These are phyloP conservation scores for Turritopsis rubra DNA, from an alignment of 30 jellyfish, hydroid and myxozoan species.

Conservation along the genomic window DNA sequence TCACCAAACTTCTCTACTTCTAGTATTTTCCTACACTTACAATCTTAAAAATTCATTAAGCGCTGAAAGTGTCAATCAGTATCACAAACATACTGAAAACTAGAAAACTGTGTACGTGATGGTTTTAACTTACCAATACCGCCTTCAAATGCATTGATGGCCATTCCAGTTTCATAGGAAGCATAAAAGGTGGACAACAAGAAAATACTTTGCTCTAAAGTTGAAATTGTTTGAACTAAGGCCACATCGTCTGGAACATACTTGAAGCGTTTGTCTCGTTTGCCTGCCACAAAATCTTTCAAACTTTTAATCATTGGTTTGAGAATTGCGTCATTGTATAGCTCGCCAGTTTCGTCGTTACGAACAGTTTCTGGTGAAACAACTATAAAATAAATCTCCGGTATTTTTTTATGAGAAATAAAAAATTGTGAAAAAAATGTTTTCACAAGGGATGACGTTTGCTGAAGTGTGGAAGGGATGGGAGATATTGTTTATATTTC, in stretches of 20 bases:
- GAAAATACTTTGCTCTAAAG: slow-evolving; percentile 42
- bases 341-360: slow-evolving; percentile 2
- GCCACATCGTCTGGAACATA: slow-evolving; percentile 33
- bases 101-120: background rate
- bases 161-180: slow-evolving; percentile 18
- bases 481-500: too few species aligned
- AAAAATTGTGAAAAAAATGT: too few species aligned
- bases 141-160: background rate
- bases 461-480: too few species aligned
- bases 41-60: too few species aligned
- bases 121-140: slow-evolving; percentile 11
- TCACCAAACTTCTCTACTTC: too few species aligned
- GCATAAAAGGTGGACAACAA: slow-evolving; percentile 56
- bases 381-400: too few species aligned
- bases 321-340: background rate
- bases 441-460: too few species aligned
- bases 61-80: background rate
- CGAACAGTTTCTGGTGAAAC: slow-evolving; percentile 14
- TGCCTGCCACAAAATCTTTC: slow-evolving; percentile 22
- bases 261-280: background rate
- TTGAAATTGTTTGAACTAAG: slow-evolving; percentile 41
- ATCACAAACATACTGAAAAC: background rate
- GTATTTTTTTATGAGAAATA: too few species aligned
- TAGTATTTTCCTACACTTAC: too few species aligned
- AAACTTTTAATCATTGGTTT: slow-evolving; percentile 3